These are phyloP conservation scores for Brachionus rubens DNA, from an alignment of 1,140 invertebrate species.

Conservation along the genomic window DNA sequence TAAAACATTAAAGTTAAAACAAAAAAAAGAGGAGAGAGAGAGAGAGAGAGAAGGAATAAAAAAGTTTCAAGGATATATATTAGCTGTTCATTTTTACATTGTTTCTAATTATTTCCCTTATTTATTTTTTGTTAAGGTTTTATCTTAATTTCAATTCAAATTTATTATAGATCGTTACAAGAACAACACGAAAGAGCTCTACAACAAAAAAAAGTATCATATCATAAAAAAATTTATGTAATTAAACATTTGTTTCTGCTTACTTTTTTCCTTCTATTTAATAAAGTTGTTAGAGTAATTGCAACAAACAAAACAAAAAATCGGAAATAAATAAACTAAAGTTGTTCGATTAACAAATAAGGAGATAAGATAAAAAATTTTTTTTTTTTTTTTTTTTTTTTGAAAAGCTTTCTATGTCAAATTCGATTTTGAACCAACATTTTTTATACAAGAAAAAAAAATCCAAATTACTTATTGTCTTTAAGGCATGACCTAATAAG, in stretches of 20 bases:
- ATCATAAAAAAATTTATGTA: conserved; percentile 11
- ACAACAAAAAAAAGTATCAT: not conserved
- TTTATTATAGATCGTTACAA: conserved; percentile 1
- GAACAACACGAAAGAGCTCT: not conserved
- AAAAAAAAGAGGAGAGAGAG: not conserved
- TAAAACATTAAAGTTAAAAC: not conserved
- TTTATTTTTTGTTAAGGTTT: not conserved
- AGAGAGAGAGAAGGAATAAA: conserved; percentile 5
- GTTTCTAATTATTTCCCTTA: conserved; percentile 43
- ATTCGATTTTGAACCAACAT: too few relatives aligned
- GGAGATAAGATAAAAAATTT: too few relatives aligned
- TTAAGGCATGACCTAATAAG: conserved; percentile 25
- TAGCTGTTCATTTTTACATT: conserved; percentile 10
- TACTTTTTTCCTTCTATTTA: not conserved
- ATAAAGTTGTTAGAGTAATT: too few relatives aligned
- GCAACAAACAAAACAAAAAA: too few relatives aligned
- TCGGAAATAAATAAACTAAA: too few relatives aligned
- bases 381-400: too few relatives aligned
- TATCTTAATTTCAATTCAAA: not conserved
- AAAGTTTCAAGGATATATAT: conserved; percentile 14
- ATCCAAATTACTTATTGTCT: conserved; percentile 4
- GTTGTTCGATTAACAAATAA: too few relatives aligned
- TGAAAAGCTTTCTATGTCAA: too few relatives aligned
- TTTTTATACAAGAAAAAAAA: conserved; percentile 15
- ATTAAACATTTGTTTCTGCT: conserved; percentile 24